Evolutionary conservation across 2,113 vertebrate species (phyloP).

Genomic region (Cinclus cinclus): DNA sequence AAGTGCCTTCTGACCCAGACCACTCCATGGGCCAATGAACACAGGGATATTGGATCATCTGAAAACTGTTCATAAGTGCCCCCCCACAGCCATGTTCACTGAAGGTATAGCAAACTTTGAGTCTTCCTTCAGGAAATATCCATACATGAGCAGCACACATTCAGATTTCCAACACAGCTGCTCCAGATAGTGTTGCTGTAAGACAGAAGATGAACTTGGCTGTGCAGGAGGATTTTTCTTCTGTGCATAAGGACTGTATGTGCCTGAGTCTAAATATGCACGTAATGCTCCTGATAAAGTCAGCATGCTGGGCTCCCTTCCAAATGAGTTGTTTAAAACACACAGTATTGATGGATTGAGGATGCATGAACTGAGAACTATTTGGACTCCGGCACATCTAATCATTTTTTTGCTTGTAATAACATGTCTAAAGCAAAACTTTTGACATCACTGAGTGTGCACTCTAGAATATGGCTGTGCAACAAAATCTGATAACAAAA

Average conservation of each 20-base stretch:
- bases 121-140: not conserved
- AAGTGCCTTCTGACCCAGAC: not conserved
- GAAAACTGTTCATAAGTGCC: not conserved
- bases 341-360: constrained; percentile 7
- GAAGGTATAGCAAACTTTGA: not conserved
- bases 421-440: not conserved
- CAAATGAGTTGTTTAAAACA: constrained; percentile 33
- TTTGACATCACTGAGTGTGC: not conserved
- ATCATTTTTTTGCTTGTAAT: constrained; percentile 10
- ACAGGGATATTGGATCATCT: not conserved
- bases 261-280: constrained; percentile 25
- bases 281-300: constrained; percentile 42
- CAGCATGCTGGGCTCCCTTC: constrained; percentile 13
- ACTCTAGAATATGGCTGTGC: not conserved
- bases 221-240: not conserved
- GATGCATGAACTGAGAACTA: constrained; percentile 10
- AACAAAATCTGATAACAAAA: not conserved
- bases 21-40: not conserved
- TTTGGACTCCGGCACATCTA: not conserved
- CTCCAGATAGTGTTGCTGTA: not conserved
- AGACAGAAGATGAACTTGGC: not conserved
- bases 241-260: constrained; percentile 10
- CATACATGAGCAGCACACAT: not conserved
- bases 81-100: not conserved
- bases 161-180: not conserved